Evolutionary conservation across 2,888 invertebrate species (phyloP), one percentile per base, ranked within the genome.

Genomic region (Caenorhabditis becei): DNA sequence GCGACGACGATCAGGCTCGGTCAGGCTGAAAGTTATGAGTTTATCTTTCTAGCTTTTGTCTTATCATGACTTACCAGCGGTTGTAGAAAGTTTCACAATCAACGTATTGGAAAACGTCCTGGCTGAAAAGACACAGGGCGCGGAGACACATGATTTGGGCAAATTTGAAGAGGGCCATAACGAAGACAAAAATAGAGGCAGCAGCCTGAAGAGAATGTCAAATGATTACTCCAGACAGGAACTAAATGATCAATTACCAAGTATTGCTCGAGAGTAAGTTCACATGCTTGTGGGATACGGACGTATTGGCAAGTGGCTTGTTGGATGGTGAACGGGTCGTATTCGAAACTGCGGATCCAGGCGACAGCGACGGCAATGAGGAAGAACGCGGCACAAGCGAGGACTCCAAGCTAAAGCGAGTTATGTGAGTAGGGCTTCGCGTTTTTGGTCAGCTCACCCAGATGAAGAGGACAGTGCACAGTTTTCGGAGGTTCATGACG

Each of bases 131-230:
- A 32, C 77, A 78, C 0, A 78, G 59, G 20, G 77, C 63, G 41
- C 77, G 70, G 26, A 78, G 77, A n/a, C 70, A 70, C 32, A 78
- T 58, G 20, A 78, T 70, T 26, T 78, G 77, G 23, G 59, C 59
- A 3, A 53, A 65, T n/a, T 78, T 78, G 58, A 78, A 56, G 11
- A 20, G 4, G 14, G 70, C 51, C 11, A 78, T 41, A 16, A 23
- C 20, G 14, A 58, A 16, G 23, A 70, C 53, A 20, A 78, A 58
- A 0, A 59, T 51, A 28, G 77, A 70, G 23, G 51, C 20, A 10
- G 53, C 77, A 10, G 62, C 61, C 74, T 75, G 53, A 18, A 51
- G 56, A 5, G 20, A 44, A 11, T n/a, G 20, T 67, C 10, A 32
- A 18, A 61, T 26, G 16, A 41, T n/a, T 32, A 32, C 32, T 32